A percentile compares a stretch with the other conserved stretches of the same genome.
phyloP scores from a whole-genome alignment of 2,888 invertebrate genomes.

The Tanytarsus gracilentus region DNA sequence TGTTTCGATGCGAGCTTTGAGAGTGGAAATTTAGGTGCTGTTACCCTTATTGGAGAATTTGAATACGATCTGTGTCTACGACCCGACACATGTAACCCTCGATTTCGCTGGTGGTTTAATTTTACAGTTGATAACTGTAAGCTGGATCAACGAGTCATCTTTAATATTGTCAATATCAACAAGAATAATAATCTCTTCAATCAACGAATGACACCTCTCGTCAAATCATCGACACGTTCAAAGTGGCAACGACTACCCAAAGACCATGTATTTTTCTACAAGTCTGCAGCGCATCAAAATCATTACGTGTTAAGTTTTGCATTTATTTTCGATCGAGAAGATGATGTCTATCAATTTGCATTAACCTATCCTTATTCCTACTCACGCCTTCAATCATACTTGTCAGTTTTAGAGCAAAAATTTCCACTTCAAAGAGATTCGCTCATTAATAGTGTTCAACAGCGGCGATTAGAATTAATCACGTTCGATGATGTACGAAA shows the following conservation, averaged over 20 bases:
- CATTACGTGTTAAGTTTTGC: conserved; percentile 89
- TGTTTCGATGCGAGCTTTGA: conserved; percentile 97
- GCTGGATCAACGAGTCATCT: conserved; percentile 88
- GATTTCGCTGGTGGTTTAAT: conserved; percentile 93
- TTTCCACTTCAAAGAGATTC: conserved; percentile 58
- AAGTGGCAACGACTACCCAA: conserved; percentile 83
- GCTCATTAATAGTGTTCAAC: conserved; percentile 67
- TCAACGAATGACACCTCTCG: conserved; percentile 85
- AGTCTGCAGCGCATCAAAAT: conserved; percentile 77
- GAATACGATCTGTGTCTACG: conserved; percentile 95
- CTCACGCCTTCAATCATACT: conserved; percentile 74
- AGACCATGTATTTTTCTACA: conserved; percentile 83
- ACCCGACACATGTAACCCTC: conserved; percentile 92
- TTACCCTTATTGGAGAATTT: conserved; percentile 84
- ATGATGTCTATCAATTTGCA: conserved; percentile 91
- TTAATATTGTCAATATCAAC: conserved; percentile 94
- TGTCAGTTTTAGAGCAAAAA: conserved; percentile 61
- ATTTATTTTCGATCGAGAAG: conserved; percentile 89
- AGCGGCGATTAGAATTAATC: conserved; percentile 77
- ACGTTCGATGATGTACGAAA: conserved; percentile 57
- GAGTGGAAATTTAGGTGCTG: conserved; percentile 92
- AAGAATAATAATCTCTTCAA: conserved; percentile 84
- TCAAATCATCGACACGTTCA: conserved; percentile 80
- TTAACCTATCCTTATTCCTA: conserved; percentile 95
- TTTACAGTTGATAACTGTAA: conserved; percentile 95